A percentile compares a stretch with the other conserved stretches of the same genome.
These are phyloP conservation scores for Manduca sexta DNA, from an alignment of 1,140 invertebrate genomes.

Conservation along the genomic window DNA sequence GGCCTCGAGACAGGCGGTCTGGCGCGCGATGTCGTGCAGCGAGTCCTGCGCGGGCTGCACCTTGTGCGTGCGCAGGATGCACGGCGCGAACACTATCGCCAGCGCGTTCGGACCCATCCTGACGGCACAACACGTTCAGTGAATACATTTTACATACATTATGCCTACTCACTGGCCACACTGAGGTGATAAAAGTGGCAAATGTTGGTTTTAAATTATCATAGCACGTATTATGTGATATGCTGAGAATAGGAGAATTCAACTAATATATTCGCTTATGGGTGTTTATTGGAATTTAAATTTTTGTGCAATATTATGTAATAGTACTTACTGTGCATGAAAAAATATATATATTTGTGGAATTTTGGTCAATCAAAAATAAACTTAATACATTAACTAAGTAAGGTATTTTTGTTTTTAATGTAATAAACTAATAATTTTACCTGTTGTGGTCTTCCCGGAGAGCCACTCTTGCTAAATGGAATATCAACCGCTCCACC, in stretches of 20 bases:
- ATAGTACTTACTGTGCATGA: too few species aligned
- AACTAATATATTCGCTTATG: too few species aligned
- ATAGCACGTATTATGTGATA: too few species aligned
- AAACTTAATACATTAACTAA: neutral
- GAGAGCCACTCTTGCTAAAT: slow-evolving; percentile 90
- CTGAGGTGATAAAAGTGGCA: too few species aligned
- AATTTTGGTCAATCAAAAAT: too few species aligned
- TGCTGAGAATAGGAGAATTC: too few species aligned
- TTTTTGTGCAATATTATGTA: too few species aligned
- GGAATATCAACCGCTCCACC: slow-evolving; percentile 94
- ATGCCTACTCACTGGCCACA: too few species aligned
- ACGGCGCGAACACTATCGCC: slow-evolving; percentile 96
- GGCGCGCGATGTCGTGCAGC: slow-evolving; percentile 84
- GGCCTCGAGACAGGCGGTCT: slow-evolving; percentile 90
- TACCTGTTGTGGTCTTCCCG: slow-evolving; percentile 88
- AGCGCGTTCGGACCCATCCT: slow-evolving; percentile 93
- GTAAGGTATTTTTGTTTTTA: neutral
- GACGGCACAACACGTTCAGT: slow-evolving; percentile 6
- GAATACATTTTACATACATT: too few species aligned
- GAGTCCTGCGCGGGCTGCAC: slow-evolving; percentile 91
- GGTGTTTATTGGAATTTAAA: too few species aligned
- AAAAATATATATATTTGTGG: too few species aligned
- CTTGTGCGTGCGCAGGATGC: slow-evolving; percentile 91
- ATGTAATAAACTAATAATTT: neutral
- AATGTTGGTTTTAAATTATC: too few species aligned